Conservation (phyloP, 1,140 invertebrate species). For the Drosophila dunni region DNA sequence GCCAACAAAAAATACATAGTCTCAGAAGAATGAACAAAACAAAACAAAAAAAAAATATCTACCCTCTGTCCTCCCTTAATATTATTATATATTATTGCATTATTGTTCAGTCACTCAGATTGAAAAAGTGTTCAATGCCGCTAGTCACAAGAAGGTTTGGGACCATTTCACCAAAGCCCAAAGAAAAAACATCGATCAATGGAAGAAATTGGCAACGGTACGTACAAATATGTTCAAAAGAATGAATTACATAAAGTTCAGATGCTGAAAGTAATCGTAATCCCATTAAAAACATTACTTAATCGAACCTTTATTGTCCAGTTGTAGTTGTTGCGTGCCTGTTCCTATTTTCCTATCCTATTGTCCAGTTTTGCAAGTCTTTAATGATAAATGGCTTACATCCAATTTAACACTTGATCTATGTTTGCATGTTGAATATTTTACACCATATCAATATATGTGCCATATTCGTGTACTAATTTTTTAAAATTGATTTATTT, state of each 20-base stretch:
- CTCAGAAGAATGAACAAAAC: constrained; percentile 57
- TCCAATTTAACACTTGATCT: constrained; percentile 17
- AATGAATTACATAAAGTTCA: constrained; percentile 61
- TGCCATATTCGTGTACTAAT: neutral
- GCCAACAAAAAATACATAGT: constrained; percentile 63
- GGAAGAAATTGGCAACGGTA: constrained; percentile 98
- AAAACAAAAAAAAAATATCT: constrained; percentile 71
- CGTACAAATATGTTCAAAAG: constrained; percentile 86
- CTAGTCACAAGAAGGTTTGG: constrained; percentile 98
- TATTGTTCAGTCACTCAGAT: constrained; percentile 96
- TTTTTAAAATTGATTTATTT: constrained; percentile 32
- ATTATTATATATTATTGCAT: constrained; percentile 84
- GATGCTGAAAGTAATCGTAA: constrained; percentile 23
- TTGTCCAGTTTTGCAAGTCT: constrained; percentile 1
- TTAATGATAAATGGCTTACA: neutral
- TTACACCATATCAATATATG: neutral
- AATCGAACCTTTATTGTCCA: constrained; percentile 18
- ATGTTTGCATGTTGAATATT: constrained; percentile 51
- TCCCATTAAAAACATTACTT: constrained; percentile 32
- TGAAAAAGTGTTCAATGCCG: constrained; percentile 96
- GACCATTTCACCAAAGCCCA: constrained; percentile 99
- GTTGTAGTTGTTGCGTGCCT: constrained; percentile 26
- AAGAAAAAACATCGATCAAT: constrained; percentile 98
- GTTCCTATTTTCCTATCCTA: constrained; percentile 22
- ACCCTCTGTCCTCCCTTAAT: constrained; percentile 82